Evolutionary conservation across 30 jellyfish, hydroid and myxozoan genomes (phyloP).

Genomic region (Cassiopea andromeda): DNA sequence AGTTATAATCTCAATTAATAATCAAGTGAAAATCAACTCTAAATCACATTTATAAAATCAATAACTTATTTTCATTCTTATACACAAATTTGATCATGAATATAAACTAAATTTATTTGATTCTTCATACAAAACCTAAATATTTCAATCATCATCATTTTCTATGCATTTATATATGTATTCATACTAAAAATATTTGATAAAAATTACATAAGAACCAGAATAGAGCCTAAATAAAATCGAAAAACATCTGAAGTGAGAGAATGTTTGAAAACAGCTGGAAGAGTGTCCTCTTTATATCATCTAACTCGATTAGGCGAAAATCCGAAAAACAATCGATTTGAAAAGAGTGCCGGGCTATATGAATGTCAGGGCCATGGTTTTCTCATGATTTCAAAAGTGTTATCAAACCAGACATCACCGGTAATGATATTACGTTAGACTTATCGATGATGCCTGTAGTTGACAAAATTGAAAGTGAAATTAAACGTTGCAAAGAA

Average conservation of each 20-base stretch:
- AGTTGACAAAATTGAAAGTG: not conserved
- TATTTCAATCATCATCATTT: slow-evolving; percentile 1
- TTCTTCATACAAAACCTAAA: slow-evolving; percentile 48
- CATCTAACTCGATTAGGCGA: slow-evolving; percentile 40
- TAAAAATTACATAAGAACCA: slow-evolving; percentile 14
- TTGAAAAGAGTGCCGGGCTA: slow-evolving; percentile 52
- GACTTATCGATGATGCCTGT: slow-evolving; percentile 29
- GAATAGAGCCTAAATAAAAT: not conserved
- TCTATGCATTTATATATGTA: not conserved
- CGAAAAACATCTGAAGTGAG: not conserved
- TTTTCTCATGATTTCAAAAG: slow-evolving; percentile 49
- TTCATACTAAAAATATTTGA: slow-evolving; percentile 26
- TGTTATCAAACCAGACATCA: slow-evolving; percentile 50
- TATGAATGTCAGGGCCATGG: slow-evolving; percentile 15
- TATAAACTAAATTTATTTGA: slow-evolving; percentile 31
- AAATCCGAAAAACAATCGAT: slow-evolving; percentile 49
- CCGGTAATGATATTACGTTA: slow-evolving; percentile 37
- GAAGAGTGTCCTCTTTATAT: slow-evolving; percentile 2
- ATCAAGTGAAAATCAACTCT: slow-evolving; percentile 36
- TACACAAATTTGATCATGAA: slow-evolving; percentile 46
- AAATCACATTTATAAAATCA: slow-evolving; percentile 51
- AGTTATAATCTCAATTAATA: not conserved
- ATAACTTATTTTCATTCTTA: slow-evolving; percentile 38
- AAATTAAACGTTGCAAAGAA: slow-evolving; percentile 5
- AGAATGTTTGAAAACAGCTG: slow-evolving; percentile 2